phyloP scores from a whole-genome alignment of 2,113 vertebrate species.

The Ascaphus truei region DNA sequence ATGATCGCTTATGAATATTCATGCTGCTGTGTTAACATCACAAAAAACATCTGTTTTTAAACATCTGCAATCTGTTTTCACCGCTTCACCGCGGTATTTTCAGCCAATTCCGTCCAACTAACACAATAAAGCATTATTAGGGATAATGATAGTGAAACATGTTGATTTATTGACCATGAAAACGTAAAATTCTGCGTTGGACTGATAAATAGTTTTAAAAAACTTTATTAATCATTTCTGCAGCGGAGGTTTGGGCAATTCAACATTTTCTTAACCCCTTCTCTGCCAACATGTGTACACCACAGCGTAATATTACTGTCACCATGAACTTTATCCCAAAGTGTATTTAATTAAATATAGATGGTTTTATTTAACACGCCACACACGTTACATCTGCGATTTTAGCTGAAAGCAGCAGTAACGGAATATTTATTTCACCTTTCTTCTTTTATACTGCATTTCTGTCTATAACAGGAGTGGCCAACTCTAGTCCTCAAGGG shows the following conservation, averaged over 20 bases:
- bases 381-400: too few species aligned
- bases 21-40: constrained; percentile 73
- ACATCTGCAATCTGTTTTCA: constrained; percentile 82
- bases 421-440: too few species aligned
- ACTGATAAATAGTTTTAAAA: neutral
- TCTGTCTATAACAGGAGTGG: too few species aligned
- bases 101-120: constrained; percentile 73
- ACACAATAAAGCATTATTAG: constrained; percentile 76
- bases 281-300: neutral
- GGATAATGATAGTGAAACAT: constrained; percentile 74
- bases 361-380: too few species aligned
- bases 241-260: neutral
- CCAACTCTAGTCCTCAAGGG: too few species aligned
- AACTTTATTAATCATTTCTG: neutral
- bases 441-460: too few species aligned
- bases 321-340: too few species aligned
- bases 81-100: constrained; percentile 67
- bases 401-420: too few species aligned
- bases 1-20: constrained; percentile 76
- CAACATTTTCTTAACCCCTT: too few species aligned
- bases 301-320: too few species aligned
- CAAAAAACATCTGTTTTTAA: constrained; percentile 75
- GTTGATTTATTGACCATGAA: constrained; percentile 55
- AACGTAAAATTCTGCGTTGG: constrained; percentile 29
- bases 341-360: too few species aligned